phyloP scores from a whole-genome alignment of 2,113 vertebrate genomes.

The Chrysochloris asiatica region DNA sequence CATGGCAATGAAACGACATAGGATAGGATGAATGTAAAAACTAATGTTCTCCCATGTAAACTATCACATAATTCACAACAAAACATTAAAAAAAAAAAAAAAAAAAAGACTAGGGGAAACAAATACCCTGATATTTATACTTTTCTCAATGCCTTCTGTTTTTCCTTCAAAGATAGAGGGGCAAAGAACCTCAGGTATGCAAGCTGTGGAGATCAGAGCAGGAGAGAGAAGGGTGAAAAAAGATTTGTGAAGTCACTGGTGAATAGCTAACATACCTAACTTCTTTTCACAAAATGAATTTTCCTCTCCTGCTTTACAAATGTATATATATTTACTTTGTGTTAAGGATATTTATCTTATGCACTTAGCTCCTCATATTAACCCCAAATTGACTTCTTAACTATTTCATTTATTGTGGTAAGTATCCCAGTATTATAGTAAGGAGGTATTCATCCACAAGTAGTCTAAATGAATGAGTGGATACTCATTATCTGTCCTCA shows the following conservation, averaged over 20 bases:
- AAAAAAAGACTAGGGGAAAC: too few relatives aligned
- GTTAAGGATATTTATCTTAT: constrained; percentile 12
- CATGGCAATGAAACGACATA: too few relatives aligned
- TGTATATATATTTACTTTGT: not conserved
- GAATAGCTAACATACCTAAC: not conserved
- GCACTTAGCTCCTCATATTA: not conserved
- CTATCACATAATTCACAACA: too few relatives aligned
- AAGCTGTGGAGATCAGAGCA: not conserved
- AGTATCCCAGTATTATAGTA: not conserved
- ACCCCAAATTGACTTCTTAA: constrained; percentile 35
- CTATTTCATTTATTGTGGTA: not conserved
- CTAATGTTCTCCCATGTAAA: too few relatives aligned
- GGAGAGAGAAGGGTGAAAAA: not conserved
- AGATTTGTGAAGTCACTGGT: not conserved
- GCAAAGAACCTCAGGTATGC: not conserved
- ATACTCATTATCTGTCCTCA: not conserved
- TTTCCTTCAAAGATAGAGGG: not conserved
- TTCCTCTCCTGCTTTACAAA: not conserved
- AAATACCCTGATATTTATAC: too few relatives aligned
- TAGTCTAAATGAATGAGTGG: not conserved
- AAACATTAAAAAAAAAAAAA: too few relatives aligned
- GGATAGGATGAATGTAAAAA: too few relatives aligned
- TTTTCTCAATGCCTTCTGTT: not conserved
- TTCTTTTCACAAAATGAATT: constrained; percentile 20
- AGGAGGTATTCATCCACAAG: constrained; percentile 10